These are phyloP conservation scores for Dasypolia templi DNA, from an alignment of 2,888 invertebrate species.

Conservation along the genomic window DNA sequence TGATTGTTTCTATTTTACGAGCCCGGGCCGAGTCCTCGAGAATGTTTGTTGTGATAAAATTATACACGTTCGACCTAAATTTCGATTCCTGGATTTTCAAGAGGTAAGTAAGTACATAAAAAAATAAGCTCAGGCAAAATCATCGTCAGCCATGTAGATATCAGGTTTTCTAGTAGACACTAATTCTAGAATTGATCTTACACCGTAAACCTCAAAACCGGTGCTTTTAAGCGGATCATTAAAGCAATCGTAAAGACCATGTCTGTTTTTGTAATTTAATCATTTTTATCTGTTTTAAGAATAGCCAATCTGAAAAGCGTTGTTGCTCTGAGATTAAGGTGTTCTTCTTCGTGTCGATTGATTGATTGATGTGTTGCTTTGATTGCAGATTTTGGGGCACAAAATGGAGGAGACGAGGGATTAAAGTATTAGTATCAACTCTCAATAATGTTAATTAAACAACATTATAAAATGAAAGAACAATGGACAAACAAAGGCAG, in stretches of 20 bases:
- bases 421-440: too few species aligned
- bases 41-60: not conserved
- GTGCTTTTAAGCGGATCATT: conserved; percentile 23
- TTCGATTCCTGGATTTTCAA: not conserved
- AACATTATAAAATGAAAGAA: too few species aligned
- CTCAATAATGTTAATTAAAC: too few species aligned
- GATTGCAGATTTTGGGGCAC: too few species aligned
- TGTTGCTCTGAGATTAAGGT: not conserved
- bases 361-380: too few species aligned
- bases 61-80: not conserved
- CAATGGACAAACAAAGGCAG: too few species aligned
- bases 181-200: conserved; percentile 22
- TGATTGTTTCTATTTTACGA: conserved; percentile 43
- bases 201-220: conserved; percentile 27
- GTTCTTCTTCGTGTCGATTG: conserved; percentile 8
- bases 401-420: too few species aligned
- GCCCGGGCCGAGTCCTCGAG: not conserved
- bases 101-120: not conserved
- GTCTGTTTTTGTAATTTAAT: conserved; percentile 15
- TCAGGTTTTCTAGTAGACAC: conserved; percentile 8
- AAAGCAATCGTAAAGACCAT: conserved; percentile 32
- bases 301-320: not conserved
- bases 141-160: conserved; percentile 1
- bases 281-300: conserved; percentile 31
- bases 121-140: not conserved